phyloP scores from a whole-genome alignment of 2,113 vertebrate species.

The Orientallactaga bullata region DNA sequence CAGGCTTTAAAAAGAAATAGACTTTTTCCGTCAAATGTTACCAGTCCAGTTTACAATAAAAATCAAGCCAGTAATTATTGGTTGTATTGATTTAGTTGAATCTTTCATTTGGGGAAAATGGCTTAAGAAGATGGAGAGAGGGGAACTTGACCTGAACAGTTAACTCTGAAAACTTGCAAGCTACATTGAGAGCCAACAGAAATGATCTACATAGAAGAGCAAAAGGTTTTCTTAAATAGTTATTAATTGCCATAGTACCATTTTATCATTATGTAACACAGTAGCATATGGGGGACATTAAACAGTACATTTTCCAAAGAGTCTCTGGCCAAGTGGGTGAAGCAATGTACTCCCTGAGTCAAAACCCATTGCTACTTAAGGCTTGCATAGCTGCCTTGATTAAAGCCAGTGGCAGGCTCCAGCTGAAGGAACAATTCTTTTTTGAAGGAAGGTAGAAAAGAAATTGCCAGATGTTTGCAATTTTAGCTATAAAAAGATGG shows the following conservation, averaged over 20 bases:
- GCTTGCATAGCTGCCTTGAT: constrained; percentile 68
- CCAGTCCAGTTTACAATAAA: not conserved
- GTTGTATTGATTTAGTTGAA: not conserved
- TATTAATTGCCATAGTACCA: constrained; percentile 59
- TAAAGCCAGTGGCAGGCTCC: constrained; percentile 68
- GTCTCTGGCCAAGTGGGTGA: constrained; percentile 59
- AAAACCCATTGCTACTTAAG: constrained; percentile 72
- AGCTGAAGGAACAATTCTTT: constrained; percentile 68
- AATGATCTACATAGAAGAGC: not conserved
- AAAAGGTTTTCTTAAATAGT: constrained; percentile 34
- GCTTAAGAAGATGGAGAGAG: not conserved
- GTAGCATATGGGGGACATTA: constrained; percentile 63
- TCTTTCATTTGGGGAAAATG: constrained; percentile 19
- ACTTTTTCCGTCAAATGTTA: constrained; percentile 27
- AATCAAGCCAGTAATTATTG: not conserved
- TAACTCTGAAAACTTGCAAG: constrained; percentile 27
- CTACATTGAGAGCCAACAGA: not conserved
- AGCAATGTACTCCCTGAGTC: constrained; percentile 68
- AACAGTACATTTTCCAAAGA: constrained; percentile 50
- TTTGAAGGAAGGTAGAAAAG: constrained; percentile 76
- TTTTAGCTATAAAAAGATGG: constrained; percentile 85
- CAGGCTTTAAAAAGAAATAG: constrained; percentile 13
- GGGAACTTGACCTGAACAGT: not conserved
- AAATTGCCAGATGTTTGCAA: constrained; percentile 84
- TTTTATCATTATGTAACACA: constrained; percentile 65